These are phyloP conservation scores for Hestina assimilis DNA, from an alignment of 1,140 invertebrate species.

Conservation along the genomic window DNA sequence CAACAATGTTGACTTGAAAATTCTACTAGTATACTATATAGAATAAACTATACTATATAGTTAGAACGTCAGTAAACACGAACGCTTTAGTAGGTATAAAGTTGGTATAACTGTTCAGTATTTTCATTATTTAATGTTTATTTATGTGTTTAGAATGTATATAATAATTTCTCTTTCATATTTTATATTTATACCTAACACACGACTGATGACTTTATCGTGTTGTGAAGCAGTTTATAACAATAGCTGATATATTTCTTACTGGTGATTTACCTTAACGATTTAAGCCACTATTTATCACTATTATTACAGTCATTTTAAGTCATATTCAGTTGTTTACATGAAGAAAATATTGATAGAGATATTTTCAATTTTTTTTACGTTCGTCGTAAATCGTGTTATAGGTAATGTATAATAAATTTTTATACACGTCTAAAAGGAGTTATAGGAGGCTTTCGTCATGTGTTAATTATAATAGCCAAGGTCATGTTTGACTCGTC, in stretches of 20 bases:
- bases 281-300: too few species aligned
- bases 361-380: too few species aligned
- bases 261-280: too few species aligned
- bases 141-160: neutral
- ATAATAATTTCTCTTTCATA: neutral
- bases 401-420: neutral
- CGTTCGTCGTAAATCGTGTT: too few species aligned
- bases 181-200: too few species aligned
- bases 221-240: too few species aligned
- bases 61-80: constrained; percentile 3
- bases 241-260: too few species aligned
- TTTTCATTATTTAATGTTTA: neutral
- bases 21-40: neutral
- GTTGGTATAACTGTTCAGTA: neutral
- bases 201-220: too few species aligned
- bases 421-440: neutral
- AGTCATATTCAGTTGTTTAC: too few species aligned
- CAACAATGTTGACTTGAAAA: neutral
- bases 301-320: too few species aligned
- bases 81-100: neutral
- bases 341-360: too few species aligned
- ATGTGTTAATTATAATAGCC: constrained; percentile 6
- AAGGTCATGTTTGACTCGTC: constrained; percentile 17
- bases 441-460: neutral
- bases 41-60: neutral